Percentiles rank a stretch among this genome's conserved stretches.
phyloP scores from a whole-genome alignment of 92 coral and sea anemone species.

The Porites cylindrica region DNA sequence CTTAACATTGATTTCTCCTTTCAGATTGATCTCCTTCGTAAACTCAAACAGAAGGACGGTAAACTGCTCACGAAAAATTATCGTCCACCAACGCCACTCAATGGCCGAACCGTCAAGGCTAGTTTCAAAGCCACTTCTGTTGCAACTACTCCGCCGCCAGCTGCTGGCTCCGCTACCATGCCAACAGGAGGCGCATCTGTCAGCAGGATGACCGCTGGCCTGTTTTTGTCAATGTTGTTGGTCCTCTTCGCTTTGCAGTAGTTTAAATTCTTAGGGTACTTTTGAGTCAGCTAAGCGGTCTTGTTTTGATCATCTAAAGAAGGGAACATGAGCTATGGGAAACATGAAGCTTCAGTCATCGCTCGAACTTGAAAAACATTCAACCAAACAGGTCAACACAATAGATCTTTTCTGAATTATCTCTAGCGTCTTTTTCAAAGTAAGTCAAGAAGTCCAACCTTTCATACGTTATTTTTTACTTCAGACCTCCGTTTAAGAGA shows the following conservation, averaged over 20 bases:
- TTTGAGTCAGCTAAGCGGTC: neutral
- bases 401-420: no score
- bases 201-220: conserved; percentile 12
- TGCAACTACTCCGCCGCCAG: neutral
- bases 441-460: no score
- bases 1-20: neutral
- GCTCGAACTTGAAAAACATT: no score
- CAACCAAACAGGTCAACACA: no score
- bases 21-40: conserved; percentile 27
- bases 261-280: neutral
- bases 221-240: conserved; percentile 13
- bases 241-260: neutral
- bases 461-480: no score
- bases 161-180: neutral
- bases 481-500: no score
- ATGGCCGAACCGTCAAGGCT: conserved; percentile 64
- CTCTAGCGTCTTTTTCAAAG: no score
- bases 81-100: conserved; percentile 74
- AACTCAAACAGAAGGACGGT: conserved; percentile 2
- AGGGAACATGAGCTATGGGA: neutral
- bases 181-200: neutral
- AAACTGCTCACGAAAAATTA: conserved; percentile 45
- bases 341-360: no score
- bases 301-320: neutral
- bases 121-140: conserved; percentile 40